Evolutionary conservation across 1,140 invertebrate species (phyloP).

Genomic region (Drosophila prosaltans): DNA sequence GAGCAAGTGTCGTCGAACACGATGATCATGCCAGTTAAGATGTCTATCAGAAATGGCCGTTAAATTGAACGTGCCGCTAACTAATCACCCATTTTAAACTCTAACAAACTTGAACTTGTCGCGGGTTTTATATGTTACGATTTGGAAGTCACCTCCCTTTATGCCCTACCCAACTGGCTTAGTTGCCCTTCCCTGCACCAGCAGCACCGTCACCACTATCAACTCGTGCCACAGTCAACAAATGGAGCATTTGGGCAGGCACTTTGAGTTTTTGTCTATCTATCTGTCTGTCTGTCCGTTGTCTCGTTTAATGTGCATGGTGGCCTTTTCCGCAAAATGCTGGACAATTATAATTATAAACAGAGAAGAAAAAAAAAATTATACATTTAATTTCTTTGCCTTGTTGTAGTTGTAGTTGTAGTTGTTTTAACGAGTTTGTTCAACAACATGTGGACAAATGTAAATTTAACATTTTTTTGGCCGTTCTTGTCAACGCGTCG

Average conservation of each 20-base stretch:
- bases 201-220: no score
- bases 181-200: not conserved
- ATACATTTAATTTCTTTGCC: slow-evolving; percentile 65
- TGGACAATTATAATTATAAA: slow-evolving; percentile 76
- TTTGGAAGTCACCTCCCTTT: slow-evolving; percentile 19
- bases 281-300: not conserved
- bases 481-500: slow-evolving; percentile 56
- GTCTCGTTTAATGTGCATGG: slow-evolving; percentile 54
- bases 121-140: slow-evolving; percentile 20
- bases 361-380: slow-evolving; percentile 42
- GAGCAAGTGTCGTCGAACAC: slow-evolving; percentile 34
- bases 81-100: slow-evolving; percentile 59
- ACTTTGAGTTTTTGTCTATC: not conserved
- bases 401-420: slow-evolving; percentile 35
- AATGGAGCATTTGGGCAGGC: slow-evolving; percentile 9
- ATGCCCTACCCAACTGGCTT: not conserved
- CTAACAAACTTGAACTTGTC: slow-evolving; percentile 66
- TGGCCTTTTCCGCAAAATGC: slow-evolving; percentile 66
- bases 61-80: slow-evolving; percentile 65
- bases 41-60: slow-evolving; percentile 37
- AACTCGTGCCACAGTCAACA: not conserved
- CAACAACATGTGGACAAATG: slow-evolving; percentile 23
- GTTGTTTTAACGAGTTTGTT: slow-evolving; percentile 21
- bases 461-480: slow-evolving; percentile 37
- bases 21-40: slow-evolving; percentile 36